Evolutionary conservation across 37 sponge, comb jelly and placozoan species (phyloP).

Genomic region (Mnemiopsis leidyi): DNA sequence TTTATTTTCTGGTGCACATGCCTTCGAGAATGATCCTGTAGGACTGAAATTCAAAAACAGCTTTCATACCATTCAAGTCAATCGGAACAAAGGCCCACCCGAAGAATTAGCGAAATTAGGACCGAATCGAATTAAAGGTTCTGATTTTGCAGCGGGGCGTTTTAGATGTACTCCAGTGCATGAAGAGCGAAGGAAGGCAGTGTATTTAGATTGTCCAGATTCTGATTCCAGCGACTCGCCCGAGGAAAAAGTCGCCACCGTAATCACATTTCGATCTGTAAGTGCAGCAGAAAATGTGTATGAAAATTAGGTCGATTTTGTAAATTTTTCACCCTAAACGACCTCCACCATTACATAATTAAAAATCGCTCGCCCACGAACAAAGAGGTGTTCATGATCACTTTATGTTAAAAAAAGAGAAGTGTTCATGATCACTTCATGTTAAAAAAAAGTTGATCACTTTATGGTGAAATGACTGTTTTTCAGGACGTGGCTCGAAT

Average conservation of each 20-base stretch:
- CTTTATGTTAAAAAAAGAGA: too few relatives aligned
- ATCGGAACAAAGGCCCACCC: neutral
- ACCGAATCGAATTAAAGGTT: neutral
- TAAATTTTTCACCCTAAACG: too few relatives aligned
- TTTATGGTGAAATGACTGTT: neutral
- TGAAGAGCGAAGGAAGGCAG: too few relatives aligned
- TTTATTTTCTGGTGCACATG: neutral
- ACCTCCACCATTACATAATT: too few relatives aligned
- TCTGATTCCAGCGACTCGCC: neutral
- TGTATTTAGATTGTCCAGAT: neutral
- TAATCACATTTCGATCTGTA: neutral
- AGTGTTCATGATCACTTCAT: too few relatives aligned
- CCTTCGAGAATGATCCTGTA: neutral
- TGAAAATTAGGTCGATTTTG: too few relatives aligned
- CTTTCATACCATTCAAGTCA: neutral
- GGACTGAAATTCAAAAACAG: neutral
- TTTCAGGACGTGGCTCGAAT: conserved; percentile 20
- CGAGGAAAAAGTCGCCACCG: neutral
- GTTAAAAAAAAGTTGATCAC: too few relatives aligned
- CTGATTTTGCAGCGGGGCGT: neutral
- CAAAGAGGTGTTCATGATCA: too few relatives aligned
- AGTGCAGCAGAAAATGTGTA: neutral
- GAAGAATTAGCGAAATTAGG: neutral
- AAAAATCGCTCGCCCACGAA: too few relatives aligned
- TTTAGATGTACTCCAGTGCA: neutral